phyloP scores from a whole-genome alignment of 2,888 invertebrate genomes.

The Odontocerum albicorne region DNA sequence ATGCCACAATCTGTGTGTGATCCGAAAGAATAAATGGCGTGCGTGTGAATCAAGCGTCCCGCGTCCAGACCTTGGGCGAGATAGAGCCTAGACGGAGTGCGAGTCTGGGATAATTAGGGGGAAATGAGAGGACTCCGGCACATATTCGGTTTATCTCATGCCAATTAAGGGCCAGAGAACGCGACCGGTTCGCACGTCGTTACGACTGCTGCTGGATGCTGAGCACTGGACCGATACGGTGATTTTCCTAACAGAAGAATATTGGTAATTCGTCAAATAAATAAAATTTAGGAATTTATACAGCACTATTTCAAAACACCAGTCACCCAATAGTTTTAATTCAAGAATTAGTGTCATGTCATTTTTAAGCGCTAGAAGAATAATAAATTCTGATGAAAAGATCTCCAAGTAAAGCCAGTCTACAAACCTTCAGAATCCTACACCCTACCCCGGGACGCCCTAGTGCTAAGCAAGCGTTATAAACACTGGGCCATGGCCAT shows the following conservation, averaged over 20 bases:
- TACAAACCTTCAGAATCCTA: no score
- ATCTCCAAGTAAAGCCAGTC: no score
- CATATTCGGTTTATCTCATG: conserved; percentile 32
- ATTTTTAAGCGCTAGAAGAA: no score
- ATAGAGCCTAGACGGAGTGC: conserved; percentile 2
- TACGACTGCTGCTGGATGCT: conserved; percentile 1
- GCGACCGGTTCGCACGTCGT: conserved; percentile 27
- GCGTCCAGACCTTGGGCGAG: background rate
- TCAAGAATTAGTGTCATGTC: no score
- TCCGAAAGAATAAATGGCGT: background rate
- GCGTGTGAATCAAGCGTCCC: background rate
- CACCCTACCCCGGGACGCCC: no score
- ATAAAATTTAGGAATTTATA: no score
- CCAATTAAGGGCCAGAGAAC: conserved; percentile 28
- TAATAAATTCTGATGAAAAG: no score
- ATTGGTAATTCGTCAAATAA: no score
- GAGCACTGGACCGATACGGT: background rate
- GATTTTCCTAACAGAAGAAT: background rate
- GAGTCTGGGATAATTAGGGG: conserved; percentile 21
- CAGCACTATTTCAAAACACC: no score
- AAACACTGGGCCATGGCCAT: no score
- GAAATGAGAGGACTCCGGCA: conserved; percentile 21
- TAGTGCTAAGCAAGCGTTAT: no score
- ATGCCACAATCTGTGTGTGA: background rate
- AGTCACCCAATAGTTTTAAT: no score